Evolutionary conservation across 2,888 invertebrate species (phyloP), one percentile per base, ranked within the genome.

Genomic region (Chaetoderma sp.): DNA sequence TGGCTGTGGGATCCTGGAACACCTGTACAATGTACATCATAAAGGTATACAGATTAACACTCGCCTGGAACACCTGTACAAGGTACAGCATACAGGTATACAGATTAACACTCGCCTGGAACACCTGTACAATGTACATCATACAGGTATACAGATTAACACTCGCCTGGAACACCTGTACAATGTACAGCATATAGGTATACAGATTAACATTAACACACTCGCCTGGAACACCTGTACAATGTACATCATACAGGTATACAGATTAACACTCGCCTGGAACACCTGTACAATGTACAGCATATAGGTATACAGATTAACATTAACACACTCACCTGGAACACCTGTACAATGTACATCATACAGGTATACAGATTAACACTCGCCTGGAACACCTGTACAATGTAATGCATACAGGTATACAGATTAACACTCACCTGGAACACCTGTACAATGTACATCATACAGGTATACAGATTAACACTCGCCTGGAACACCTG

Each of bases 1-100:
- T 81, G 0, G 83, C 77, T 10, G 88, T 86, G 1, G 88, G 88
- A 36, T 88, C 88, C 65, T 87, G 85, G 67, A 87, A 88, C n/a
- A 88, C 81, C 86, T 86, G 71, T 6, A 75, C 63, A 52, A 13
- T 21, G 21, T 44, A 45, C 18, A 44, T 16, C 10, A 13, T 10
- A 10, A 8, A 30, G 6, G 44, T 16, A 56, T 13, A 39, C 2
- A 56, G 5, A 23, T 5, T 8, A 56, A 39, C 13, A 39, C 21
- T 8, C 18, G 10, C 13, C 47, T 18, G 18, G 47, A 16, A 47
- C 8, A 18, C n/a, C n/a, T n/a, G n/a, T n/a, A 18, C 10, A 39
- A 36, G 1, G 44, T 10, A 25, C 18, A 56, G 54, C 6, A 21
- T 16, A 30, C 18, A 49, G 30, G 21, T 16, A 32, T 25, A 30